Conservation (phyloP, 2,888 invertebrate species). For the Synanthedon myopaeformis region DNA sequence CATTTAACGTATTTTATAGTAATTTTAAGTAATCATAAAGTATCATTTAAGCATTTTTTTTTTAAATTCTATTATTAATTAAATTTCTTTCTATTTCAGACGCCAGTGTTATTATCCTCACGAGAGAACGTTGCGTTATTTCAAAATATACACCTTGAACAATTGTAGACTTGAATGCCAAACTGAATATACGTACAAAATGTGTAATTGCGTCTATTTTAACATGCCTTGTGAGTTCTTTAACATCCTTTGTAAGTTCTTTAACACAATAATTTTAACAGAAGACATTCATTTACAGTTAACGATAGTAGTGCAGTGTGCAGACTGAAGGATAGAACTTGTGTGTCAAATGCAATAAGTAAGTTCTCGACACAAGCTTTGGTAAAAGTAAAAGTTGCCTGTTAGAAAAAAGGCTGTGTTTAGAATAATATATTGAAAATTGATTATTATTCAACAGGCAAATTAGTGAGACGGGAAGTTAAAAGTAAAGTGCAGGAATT, state of each 20-base stretch:
- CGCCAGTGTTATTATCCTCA: constrained; percentile 32
- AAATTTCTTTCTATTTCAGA: constrained; percentile 15
- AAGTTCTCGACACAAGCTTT: background rate
- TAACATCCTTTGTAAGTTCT: background rate
- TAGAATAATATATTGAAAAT: too few relatives aligned
- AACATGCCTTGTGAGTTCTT: constrained; percentile 37
- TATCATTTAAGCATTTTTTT: too few relatives aligned
- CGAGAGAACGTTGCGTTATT: constrained; percentile 26
- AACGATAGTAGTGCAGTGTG: constrained; percentile 3
- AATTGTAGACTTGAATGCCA: constrained; percentile 37
- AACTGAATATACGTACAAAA: constrained; percentile 20
- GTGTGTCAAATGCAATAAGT: constrained; percentile 4
- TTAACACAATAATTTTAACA: background rate
- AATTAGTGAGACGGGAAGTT: background rate
- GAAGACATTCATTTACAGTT: constrained; percentile 1
- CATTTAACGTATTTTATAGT: too few relatives aligned
- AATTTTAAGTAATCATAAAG: too few relatives aligned
- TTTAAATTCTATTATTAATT: background rate
- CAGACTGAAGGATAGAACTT: background rate
- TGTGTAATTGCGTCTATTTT: constrained; percentile 27
- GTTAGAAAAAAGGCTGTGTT: background rate
- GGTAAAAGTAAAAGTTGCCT: background rate
- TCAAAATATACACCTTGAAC: constrained; percentile 26
- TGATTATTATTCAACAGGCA: background rate
- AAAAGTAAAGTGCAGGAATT: background rate